A percentile compares a stretch with the other conserved stretches of the same genome.
Evolutionary conservation across 1,140 invertebrate species (phyloP).

Genomic region (Maconellicoccus hirsutus): DNA sequence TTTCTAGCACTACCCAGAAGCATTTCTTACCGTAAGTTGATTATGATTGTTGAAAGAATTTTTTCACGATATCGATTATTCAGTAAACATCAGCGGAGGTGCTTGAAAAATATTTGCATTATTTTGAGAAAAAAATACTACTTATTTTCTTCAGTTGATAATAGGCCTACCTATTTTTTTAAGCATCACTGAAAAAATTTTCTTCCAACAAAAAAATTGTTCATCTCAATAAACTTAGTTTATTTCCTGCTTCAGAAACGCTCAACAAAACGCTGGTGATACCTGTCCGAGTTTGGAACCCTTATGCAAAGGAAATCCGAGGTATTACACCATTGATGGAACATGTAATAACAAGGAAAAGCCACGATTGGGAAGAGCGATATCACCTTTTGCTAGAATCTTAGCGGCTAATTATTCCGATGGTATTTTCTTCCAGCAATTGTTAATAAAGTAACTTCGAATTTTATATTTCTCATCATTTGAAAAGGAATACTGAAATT

Average conservation of each 20-base stretch:
- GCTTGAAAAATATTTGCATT: too few relatives aligned
- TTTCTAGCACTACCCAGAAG: too few relatives aligned
- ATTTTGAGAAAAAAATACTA: too few relatives aligned
- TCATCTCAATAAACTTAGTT: too few relatives aligned
- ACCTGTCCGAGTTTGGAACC: neutral
- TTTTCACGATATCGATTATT: too few relatives aligned
- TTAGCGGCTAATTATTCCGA: conserved; percentile 67
- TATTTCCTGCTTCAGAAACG: neutral
- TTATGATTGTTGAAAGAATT: too few relatives aligned
- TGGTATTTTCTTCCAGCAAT: conserved; percentile 35
- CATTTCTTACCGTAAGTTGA: too few relatives aligned
- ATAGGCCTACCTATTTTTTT: too few relatives aligned
- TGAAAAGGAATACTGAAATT: neutral
- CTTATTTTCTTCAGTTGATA: too few relatives aligned
- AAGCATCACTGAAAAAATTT: too few relatives aligned
- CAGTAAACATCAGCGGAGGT: too few relatives aligned
- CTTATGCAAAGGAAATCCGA: neutral
- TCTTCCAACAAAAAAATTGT: too few relatives aligned
- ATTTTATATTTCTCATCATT: neutral
- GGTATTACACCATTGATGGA: conserved; percentile 50
- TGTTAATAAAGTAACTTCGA: neutral
- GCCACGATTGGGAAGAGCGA: conserved; percentile 56
- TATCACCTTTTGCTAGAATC: conserved; percentile 58
- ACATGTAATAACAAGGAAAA: conserved; percentile 68
- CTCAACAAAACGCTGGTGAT: neutral